A percentile compares a stretch with the other conserved stretches of the same genome.
Evolutionary conservation across 2,797 vertebrate species (phyloP).

Genomic region (Lacerta viridis): DNA sequence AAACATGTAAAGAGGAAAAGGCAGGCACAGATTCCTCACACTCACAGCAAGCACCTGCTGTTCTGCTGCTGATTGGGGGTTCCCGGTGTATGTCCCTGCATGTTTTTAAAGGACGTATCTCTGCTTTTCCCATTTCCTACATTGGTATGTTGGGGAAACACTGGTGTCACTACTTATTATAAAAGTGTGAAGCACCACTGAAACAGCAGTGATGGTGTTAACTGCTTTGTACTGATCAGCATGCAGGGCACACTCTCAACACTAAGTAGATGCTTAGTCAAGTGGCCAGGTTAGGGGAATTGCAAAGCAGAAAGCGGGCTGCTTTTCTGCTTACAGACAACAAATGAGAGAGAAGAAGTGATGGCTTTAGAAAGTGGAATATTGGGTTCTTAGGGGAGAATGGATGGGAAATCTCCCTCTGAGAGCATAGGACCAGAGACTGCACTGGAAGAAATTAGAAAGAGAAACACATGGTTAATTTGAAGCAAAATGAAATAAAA

Average conservation of each 20-base stretch:
- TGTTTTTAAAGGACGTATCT: background rate
- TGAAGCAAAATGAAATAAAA: no score
- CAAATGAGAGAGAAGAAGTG: background rate
- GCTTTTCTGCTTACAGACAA: background rate
- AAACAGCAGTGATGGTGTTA: background rate
- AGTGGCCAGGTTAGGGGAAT: background rate
- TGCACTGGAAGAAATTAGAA: no score
- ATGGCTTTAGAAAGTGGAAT: background rate
- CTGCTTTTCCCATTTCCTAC: background rate
- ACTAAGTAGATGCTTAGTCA: background rate
- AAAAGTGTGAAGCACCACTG: background rate
- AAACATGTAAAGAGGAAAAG: background rate
- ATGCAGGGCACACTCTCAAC: background rate
- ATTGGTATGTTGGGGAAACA: background rate
- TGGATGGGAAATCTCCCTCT: no score
- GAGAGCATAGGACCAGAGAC: no score
- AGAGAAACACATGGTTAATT: no score
- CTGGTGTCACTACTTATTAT: background rate
- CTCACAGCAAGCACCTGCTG: no score
- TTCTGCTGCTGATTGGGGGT: background rate
- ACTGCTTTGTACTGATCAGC: background rate
- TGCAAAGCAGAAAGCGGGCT: background rate
- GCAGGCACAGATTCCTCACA: background rate
- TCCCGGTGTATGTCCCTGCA: background rate
- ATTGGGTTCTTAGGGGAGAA: background rate